phyloP scores from a whole-genome alignment of 2,888 invertebrate genomes.

The Acrobasis suavella region DNA sequence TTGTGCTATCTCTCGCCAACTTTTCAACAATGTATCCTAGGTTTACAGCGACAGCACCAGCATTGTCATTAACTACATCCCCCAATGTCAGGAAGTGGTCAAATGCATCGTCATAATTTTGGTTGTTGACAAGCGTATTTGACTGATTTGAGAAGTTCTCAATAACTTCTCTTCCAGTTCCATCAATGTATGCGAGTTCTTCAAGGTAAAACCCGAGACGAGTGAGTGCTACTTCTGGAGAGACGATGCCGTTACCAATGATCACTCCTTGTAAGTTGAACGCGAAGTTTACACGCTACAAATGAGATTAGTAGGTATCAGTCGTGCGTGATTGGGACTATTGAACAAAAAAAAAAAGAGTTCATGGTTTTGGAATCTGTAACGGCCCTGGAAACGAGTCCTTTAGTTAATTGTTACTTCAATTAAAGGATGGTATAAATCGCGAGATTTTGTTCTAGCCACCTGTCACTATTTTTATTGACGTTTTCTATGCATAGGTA shows the following conservation, averaged over 20 bases:
- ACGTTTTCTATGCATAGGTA: too few species aligned
- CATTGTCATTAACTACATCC: slow-evolving; percentile 77
- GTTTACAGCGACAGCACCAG: slow-evolving; percentile 88
- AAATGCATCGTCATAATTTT: slow-evolving; percentile 83
- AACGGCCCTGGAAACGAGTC: too few species aligned
- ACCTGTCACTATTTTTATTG: too few species aligned
- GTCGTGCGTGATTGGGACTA: too few species aligned
- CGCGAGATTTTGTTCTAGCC: too few species aligned
- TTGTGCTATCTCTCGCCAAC: slow-evolving; percentile 35
- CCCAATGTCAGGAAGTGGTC: slow-evolving; percentile 84
- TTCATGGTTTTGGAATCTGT: too few species aligned
- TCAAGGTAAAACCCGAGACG: slow-evolving; percentile 72
- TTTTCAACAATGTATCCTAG: slow-evolving; percentile 69
- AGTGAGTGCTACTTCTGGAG: slow-evolving; percentile 79
- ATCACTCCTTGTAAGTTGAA: slow-evolving; percentile 87
- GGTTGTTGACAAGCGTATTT: slow-evolving; percentile 71
- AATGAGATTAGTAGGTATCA: too few species aligned
- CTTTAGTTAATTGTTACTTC: too few species aligned
- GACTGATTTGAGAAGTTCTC: slow-evolving; percentile 78
- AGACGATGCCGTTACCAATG: slow-evolving; percentile 93
- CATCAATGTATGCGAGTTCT: slow-evolving; percentile 85
- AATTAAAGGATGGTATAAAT: too few species aligned
- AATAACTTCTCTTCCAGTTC: slow-evolving; percentile 81
- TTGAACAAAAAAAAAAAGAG: too few species aligned
- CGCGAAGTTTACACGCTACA: slow-evolving; percentile 46